Evolutionary conservation across 2,797 vertebrate species (phyloP).

Genomic region (Chaetodon trifasciatus): DNA sequence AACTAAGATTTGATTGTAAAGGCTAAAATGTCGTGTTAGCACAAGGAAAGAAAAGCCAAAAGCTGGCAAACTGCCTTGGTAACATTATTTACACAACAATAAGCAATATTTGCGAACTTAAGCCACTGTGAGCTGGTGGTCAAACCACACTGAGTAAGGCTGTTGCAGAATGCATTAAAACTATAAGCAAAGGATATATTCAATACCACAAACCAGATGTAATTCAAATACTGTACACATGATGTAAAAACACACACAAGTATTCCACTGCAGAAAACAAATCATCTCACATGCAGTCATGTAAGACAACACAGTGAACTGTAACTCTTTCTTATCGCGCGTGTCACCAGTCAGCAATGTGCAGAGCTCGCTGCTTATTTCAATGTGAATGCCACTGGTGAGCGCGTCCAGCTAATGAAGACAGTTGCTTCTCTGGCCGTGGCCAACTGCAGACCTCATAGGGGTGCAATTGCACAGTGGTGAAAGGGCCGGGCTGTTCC

Average conservation of each 20-base stretch:
- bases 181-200: background rate
- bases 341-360: background rate
- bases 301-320: background rate
- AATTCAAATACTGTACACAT: background rate
- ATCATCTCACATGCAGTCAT: background rate
- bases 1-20: background rate
- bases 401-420: conserved; percentile 53
- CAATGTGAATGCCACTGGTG: conserved; percentile 32
- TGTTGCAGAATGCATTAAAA: background rate
- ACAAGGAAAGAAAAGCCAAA: background rate
- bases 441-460: conserved; percentile 63
- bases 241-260: background rate
- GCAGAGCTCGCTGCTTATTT: conserved; percentile 8
- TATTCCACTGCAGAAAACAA: background rate
- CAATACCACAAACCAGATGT: background rate
- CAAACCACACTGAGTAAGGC: background rate
- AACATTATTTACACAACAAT: background rate
- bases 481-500: conserved; percentile 73
- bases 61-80: background rate
- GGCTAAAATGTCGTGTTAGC: background rate
- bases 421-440: conserved; percentile 60
- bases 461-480: conserved; percentile 63
- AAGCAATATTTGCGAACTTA: background rate
- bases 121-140: background rate
- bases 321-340: background rate